These are phyloP conservation scores for Dendrolimus houi DNA, from an alignment of 2,888 invertebrate genomes.

Conservation along the genomic window DNA sequence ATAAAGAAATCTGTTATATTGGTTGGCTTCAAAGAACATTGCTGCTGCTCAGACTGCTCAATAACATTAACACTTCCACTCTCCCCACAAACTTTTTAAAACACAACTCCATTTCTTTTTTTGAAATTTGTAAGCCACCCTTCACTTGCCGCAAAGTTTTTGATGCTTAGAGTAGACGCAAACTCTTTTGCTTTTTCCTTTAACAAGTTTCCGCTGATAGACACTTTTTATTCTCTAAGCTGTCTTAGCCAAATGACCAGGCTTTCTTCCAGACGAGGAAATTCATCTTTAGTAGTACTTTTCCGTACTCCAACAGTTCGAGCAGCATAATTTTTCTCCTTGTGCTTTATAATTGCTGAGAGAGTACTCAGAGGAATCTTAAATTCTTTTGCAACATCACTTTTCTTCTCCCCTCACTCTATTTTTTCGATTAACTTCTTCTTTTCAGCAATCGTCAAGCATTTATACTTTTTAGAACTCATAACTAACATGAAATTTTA, in stretches of 20 bases:
- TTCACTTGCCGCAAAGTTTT: conserved; percentile 9
- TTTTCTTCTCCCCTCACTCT: conserved; percentile 11
- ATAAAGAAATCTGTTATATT: no score
- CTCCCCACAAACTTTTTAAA: no score
- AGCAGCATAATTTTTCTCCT: no score
- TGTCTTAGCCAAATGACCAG: conserved; percentile 16
- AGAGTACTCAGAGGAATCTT: conserved; percentile 10
- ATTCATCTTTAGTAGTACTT: conserved; percentile 15
- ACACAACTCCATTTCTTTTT: no score
- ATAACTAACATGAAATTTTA: no score
- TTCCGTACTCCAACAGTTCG: no score
- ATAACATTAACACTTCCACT: no score
- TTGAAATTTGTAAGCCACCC: no score
- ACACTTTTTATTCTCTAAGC: no score
- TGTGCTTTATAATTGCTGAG: conserved; percentile 13
- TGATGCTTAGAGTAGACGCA: conserved; percentile 8
- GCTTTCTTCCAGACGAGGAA: conserved; percentile 16
- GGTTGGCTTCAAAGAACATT: no score
- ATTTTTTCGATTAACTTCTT: conserved; percentile 14
- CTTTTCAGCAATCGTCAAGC: conserved; percentile 11
- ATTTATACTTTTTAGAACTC: conserved; percentile 12
- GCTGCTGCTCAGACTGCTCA: no score
- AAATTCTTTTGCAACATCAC: conserved; percentile 11
- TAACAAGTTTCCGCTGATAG: conserved; percentile 11
- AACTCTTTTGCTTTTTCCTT: conserved; percentile 12